A percentile compares a stretch with the other conserved stretches of the same genome.
Evolutionary conservation across 2,888 invertebrate species (phyloP).

Genomic region (Spilosoma lubricipeda): DNA sequence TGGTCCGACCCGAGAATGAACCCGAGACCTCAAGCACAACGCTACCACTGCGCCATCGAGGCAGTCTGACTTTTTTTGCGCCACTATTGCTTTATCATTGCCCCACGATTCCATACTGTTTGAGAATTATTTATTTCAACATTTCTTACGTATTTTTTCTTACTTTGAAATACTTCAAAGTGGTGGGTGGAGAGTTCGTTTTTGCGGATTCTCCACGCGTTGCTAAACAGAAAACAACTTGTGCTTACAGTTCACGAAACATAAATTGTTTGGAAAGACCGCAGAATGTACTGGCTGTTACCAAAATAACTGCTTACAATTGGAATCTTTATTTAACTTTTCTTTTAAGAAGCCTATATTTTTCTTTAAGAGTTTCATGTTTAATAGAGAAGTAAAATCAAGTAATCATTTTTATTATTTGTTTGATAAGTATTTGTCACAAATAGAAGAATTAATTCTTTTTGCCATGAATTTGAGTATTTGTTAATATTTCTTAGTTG

Average conservation of each 20-base stretch:
- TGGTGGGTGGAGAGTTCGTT: not conserved
- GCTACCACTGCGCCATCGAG: too few species aligned
- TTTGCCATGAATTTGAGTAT: not conserved
- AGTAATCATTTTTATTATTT: not conserved
- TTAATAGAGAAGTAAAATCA: not conserved
- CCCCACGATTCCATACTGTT: not conserved
- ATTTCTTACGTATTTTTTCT: not conserved
- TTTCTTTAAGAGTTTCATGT: constrained; percentile 26
- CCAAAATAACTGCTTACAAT: constrained; percentile 32
- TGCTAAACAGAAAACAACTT: constrained; percentile 20
- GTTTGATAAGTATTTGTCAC: constrained; percentile 1
- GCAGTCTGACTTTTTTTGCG: too few species aligned
- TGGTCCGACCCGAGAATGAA: too few species aligned
- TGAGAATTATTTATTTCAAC: not conserved
- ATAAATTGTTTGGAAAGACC: constrained; percentile 31
- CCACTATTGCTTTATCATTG: too few species aligned
- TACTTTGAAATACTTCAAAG: constrained; percentile 6
- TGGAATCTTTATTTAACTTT: constrained; percentile 30
- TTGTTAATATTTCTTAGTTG: too few species aligned
- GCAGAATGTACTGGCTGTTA: constrained; percentile 19
- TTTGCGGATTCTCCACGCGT: constrained; percentile 15
- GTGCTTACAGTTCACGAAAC: constrained; percentile 24
- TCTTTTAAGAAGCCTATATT: constrained; percentile 32
- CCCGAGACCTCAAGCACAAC: too few species aligned
- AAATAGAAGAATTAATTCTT: not conserved